Conservation (phyloP, 37 sponge, comb jelly and placozoan species). For the Cladorhizidae sp. region DNA sequence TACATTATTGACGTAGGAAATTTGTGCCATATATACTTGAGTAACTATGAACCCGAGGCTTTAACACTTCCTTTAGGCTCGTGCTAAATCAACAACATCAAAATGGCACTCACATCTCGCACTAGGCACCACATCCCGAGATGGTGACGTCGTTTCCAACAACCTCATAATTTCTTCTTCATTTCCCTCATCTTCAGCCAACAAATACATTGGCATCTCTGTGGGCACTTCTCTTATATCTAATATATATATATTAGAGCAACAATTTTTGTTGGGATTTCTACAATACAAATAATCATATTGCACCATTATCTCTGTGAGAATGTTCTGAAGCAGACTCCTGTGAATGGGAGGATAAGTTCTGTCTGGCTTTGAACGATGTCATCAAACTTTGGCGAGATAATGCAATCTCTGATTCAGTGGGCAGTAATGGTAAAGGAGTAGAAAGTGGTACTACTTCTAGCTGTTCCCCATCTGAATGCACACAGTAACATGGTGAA, state of each 20-base stretch:
- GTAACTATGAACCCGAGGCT: too few species aligned
- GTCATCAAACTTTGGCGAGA: too few species aligned
- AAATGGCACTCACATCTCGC: too few species aligned
- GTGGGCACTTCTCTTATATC: constrained; percentile 12
- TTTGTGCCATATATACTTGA: too few species aligned
- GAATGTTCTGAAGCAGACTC: background rate
- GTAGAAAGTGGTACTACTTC: background rate
- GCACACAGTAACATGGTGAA: too few species aligned
- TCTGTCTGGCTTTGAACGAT: background rate
- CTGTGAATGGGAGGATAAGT: background rate
- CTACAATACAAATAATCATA: background rate
- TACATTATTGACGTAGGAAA: too few species aligned
- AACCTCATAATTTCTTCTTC: constrained; percentile 55
- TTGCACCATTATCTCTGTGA: background rate
- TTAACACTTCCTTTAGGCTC: too few species aligned
- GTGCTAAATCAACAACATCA: too few species aligned
- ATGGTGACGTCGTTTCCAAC: constrained; percentile 10
- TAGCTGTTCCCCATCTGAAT: too few species aligned
- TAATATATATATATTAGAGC: background rate
- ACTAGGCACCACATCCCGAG: background rate
- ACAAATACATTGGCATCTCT: constrained; percentile 66
- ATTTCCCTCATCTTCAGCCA: constrained; percentile 64
- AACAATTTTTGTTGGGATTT: background rate
- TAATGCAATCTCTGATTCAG: too few species aligned
- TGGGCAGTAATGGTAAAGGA: too few species aligned